phyloP scores from a whole-genome alignment of 2,113 vertebrate species.

The Saguinus midas region DNA sequence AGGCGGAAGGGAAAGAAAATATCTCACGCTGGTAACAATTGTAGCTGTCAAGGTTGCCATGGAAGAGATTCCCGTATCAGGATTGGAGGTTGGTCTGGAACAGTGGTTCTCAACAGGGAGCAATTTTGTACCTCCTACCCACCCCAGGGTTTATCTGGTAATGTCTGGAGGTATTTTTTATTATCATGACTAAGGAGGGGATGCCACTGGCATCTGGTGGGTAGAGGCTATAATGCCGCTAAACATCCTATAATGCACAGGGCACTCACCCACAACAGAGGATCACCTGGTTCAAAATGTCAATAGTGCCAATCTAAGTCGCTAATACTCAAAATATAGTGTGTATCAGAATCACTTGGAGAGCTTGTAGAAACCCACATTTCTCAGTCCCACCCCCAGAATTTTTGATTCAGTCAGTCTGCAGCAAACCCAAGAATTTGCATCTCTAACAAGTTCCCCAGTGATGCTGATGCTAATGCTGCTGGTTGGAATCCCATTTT shows the following conservation, averaged over 20 bases:
- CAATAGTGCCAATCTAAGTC: neutral
- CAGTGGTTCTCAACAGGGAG: neutral
- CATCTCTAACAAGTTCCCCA: neutral
- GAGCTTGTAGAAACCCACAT: neutral
- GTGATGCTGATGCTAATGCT: neutral
- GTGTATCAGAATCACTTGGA: neutral
- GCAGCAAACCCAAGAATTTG: neutral
- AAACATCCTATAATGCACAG: neutral
- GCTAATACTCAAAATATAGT: neutral
- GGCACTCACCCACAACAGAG: neutral
- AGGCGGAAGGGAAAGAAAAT: neutral
- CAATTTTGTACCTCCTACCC: rapidly evolving
- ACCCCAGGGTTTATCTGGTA: neutral
- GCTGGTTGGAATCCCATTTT: neutral
- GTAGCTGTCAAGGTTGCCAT: neutral
- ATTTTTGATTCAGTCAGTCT: neutral
- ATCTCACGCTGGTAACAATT: neutral
- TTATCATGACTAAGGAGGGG: neutral
- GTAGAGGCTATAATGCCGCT: neutral
- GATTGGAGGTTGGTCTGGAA: neutral
- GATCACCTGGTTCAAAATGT: neutral
- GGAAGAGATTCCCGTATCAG: neutral
- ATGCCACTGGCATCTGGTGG: neutral
- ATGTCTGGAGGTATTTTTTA: neutral
- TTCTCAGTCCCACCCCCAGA: neutral